Evolutionary conservation across 1,140 invertebrate genomes (phyloP).

Genomic region (Diabrotica virgifera): DNA sequence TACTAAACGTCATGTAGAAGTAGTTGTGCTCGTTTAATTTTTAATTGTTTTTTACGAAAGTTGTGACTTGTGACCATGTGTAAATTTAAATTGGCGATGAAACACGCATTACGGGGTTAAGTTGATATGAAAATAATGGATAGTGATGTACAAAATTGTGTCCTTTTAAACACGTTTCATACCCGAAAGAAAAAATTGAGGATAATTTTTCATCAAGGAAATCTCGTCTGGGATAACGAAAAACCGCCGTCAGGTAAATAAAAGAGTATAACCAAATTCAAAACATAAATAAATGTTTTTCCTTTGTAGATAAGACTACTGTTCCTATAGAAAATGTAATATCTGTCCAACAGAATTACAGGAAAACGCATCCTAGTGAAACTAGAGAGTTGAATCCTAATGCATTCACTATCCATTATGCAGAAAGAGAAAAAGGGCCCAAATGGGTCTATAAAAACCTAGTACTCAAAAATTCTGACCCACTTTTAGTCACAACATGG

Average conservation of each 20-base stretch:
- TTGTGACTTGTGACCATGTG: background rate
- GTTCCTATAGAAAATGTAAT: constrained; percentile 55
- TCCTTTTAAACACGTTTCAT: constrained; percentile 61
- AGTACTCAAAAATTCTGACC: constrained; percentile 60
- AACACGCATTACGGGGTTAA: too few species aligned
- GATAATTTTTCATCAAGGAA: constrained; percentile 63
- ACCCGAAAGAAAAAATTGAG: constrained; percentile 61
- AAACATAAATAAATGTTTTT: background rate
- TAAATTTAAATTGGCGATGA: background rate
- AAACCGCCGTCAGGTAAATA: constrained; percentile 56
- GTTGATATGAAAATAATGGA: constrained; percentile 8
- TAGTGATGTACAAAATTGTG: constrained; percentile 41
- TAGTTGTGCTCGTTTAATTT: background rate
- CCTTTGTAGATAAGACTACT: constrained; percentile 51
- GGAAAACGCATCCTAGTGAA: constrained; percentile 32
- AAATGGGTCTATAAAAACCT: constrained; percentile 59
- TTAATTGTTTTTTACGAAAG: background rate
- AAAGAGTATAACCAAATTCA: background rate
- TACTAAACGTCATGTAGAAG: background rate
- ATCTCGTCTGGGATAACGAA: constrained; percentile 63
- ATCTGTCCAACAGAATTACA: constrained; percentile 51
- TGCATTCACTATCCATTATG: constrained; percentile 63
- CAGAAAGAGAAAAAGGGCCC: constrained; percentile 56
- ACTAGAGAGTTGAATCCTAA: constrained; percentile 47
- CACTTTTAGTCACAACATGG: constrained; percentile 61